phyloP scores from a whole-genome alignment of 1,140 invertebrate genomes.

The Chironomus tepperi region DNA sequence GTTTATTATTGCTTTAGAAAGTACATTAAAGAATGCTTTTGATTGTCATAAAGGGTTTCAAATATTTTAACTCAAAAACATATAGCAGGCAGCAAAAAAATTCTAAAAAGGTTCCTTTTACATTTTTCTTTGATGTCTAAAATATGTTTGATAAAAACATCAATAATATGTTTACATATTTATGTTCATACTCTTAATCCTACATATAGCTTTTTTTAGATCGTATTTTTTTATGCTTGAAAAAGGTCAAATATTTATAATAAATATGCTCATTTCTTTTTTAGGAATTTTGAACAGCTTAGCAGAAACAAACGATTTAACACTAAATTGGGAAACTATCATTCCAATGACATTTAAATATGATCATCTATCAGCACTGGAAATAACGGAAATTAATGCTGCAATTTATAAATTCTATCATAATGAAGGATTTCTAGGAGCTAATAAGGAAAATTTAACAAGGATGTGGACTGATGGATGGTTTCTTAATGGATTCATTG shows the following conservation, averaged over 20 bases:
- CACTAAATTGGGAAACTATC: slow-evolving; percentile 46
- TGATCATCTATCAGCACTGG: slow-evolving; percentile 44
- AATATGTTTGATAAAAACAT: too few relatives aligned
- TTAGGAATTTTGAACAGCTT: slow-evolving; percentile 33
- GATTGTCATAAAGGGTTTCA: too few relatives aligned
- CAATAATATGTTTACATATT: too few relatives aligned
- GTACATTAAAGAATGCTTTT: too few relatives aligned
- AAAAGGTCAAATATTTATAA: background rate
- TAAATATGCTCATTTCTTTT: background rate
- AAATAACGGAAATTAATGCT: slow-evolving; percentile 41
- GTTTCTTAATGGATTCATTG: slow-evolving; percentile 40
- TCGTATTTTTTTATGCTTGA: background rate
- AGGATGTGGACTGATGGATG: slow-evolving; percentile 53
- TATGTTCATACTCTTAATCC: too few relatives aligned
- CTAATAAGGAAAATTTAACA: slow-evolving; percentile 42
- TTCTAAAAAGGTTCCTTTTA: too few relatives aligned
- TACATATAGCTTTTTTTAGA: too few relatives aligned
- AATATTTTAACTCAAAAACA: too few relatives aligned
- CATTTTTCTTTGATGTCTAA: too few relatives aligned
- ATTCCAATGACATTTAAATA: slow-evolving; percentile 51
- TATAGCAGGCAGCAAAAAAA: too few relatives aligned
- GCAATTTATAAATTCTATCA: slow-evolving; percentile 53
- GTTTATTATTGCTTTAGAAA: too few relatives aligned
- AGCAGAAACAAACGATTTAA: slow-evolving; percentile 43
- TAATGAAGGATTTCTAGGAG: slow-evolving; percentile 38